Conservation (phyloP, 2,113 vertebrate species). For the Psilopogon haemacephalus region DNA sequence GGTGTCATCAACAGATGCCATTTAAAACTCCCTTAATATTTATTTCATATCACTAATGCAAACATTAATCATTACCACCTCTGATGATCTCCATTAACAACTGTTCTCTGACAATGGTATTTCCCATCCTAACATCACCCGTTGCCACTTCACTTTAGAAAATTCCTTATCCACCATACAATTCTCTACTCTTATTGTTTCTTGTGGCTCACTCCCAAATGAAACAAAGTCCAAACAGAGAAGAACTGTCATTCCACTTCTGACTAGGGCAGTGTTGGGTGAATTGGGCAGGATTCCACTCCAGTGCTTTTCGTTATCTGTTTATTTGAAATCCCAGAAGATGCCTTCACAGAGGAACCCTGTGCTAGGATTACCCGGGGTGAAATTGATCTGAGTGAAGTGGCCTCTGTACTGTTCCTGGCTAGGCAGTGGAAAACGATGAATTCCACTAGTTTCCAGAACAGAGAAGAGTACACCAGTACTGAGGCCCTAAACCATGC, state of each 20-base stretch:
- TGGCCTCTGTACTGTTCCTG: background rate
- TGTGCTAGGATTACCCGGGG: background rate
- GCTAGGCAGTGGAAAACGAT: background rate
- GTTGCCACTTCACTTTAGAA: background rate
- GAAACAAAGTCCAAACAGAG: background rate
- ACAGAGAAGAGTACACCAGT: background rate
- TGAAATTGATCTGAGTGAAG: background rate
- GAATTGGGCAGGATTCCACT: background rate
- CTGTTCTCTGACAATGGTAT: background rate
- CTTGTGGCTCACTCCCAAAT: background rate
- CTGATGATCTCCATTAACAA: background rate
- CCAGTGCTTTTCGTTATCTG: background rate
- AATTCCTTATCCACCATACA: background rate
- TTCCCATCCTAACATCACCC: background rate
- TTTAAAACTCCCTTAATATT: background rate
- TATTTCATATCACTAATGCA: background rate
- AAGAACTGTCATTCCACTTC: background rate
- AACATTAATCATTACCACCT: background rate
- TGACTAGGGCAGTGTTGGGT: background rate
- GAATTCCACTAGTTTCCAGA: background rate
- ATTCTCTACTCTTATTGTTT: background rate
- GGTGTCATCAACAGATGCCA: background rate
- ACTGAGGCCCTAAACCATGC: background rate
- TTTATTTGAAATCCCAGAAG: background rate
- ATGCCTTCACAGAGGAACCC: background rate